These are phyloP conservation scores for Drosophila burlai DNA, from an alignment of 1,140 invertebrate species.

Conservation along the genomic window DNA sequence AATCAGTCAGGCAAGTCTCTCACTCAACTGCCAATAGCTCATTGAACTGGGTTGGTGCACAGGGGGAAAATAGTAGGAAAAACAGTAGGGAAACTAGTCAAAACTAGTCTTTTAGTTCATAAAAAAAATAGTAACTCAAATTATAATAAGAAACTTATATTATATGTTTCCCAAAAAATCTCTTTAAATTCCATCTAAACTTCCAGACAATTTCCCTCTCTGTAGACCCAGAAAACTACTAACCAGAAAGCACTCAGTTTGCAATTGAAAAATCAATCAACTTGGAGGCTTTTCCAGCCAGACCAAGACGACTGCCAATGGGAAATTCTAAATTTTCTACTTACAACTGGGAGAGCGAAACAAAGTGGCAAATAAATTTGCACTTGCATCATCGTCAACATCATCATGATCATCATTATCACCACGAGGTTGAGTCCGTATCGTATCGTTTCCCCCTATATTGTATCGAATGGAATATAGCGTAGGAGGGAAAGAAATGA, in stretches of 20 bases:
- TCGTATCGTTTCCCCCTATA: background rate
- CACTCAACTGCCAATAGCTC: slow-evolving; percentile 13
- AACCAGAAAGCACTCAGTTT: slow-evolving; percentile 50
- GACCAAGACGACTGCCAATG: slow-evolving; percentile 18
- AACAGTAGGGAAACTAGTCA: too few species aligned
- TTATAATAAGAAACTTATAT: background rate
- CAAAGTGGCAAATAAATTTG: slow-evolving; percentile 83
- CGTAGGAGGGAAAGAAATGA: slow-evolving; percentile 23
- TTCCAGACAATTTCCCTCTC: background rate
- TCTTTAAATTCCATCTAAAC: too few species aligned
- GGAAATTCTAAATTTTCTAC: slow-evolving; percentile 52
- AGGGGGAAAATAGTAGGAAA: background rate
- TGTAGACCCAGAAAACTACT: slow-evolving; percentile 34
- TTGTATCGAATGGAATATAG: slow-evolving; percentile 39
- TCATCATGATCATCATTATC: slow-evolving; percentile 66
- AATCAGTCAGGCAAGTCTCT: slow-evolving; percentile 16
- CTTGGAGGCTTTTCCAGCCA: slow-evolving; percentile 52
- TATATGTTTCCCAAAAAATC: background rate
- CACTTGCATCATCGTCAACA: slow-evolving; percentile 78
- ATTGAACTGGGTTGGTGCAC: slow-evolving; percentile 30
- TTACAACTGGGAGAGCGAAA: slow-evolving; percentile 50
- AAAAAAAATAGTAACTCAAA: background rate
- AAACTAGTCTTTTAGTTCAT: too few species aligned
- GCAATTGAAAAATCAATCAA: slow-evolving; percentile 58
- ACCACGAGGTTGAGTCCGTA: slow-evolving; percentile 26